Evolutionary conservation across 2,888 invertebrate genomes (phyloP).

Genomic region (Andrena flavipes): DNA sequence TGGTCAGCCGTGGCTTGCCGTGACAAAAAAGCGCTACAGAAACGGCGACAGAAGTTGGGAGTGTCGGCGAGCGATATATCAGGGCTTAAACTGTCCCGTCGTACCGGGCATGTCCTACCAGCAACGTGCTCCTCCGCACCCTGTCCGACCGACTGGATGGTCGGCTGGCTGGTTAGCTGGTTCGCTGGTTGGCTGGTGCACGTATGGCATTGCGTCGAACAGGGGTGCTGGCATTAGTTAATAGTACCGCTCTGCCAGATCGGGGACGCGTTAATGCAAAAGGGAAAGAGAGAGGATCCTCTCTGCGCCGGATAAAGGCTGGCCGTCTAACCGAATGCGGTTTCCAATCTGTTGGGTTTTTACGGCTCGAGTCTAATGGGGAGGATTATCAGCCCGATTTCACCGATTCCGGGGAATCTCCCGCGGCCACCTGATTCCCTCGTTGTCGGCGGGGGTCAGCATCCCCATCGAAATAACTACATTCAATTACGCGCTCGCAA

Average conservation of each 20-base stretch:
- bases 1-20: constrained; percentile 78
- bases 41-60: constrained; percentile 85
- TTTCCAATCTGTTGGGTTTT: constrained; percentile 85
- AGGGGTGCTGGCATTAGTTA: constrained; percentile 82
- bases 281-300: constrained; percentile 54
- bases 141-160: constrained; percentile 63
- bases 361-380: constrained; percentile 59
- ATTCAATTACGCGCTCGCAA: too few relatives aligned
- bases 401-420: constrained; percentile 39
- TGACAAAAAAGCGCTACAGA: constrained; percentile 81
- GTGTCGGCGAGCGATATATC: constrained; percentile 84
- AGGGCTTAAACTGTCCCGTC: constrained; percentile 84
- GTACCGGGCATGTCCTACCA: constrained; percentile 75
- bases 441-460: neutral
- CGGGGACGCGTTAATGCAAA: constrained; percentile 79
- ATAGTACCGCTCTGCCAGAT: constrained; percentile 76
- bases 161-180: constrained; percentile 45
- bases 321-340: constrained; percentile 81
- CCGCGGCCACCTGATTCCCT: constrained; percentile 39
- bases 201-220: constrained; percentile 78
- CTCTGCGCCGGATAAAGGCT: constrained; percentile 50
- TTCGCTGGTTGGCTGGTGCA: constrained; percentile 68
- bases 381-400: constrained; percentile 55
- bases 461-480: too few relatives aligned
- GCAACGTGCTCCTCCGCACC: constrained; percentile 63